Evolutionary conservation across 2,888 invertebrate genomes (phyloP).

Genomic region (Meiosimyza decipiens): DNA sequence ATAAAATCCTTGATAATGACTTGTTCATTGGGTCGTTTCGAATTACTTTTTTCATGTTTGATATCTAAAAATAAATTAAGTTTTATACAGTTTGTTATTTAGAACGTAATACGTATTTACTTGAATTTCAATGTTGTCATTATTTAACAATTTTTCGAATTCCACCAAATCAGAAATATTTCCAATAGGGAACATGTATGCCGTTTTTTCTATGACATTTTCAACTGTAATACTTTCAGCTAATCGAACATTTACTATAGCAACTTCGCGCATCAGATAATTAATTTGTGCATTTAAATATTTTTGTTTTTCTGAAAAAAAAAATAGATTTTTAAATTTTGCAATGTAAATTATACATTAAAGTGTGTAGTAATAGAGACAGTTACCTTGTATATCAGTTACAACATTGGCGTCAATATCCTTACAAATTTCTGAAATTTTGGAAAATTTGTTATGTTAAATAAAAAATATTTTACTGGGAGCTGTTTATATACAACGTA

Average conservation of each 20-base stretch:
- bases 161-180: conserved; percentile 23
- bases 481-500: too few species aligned
- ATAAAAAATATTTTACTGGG: neutral
- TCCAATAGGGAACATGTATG: conserved; percentile 27
- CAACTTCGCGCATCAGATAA: conserved; percentile 26
- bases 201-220: conserved; percentile 6
- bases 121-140: neutral
- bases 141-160: conserved; percentile 24
- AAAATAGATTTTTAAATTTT: neutral
- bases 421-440: conserved; percentile 21
- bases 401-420: neutral
- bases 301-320: conserved; percentile 22
- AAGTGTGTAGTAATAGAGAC: too few species aligned
- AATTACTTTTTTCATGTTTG: conserved; percentile 7
- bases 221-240: conserved; percentile 4
- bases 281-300: conserved; percentile 26
- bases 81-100: neutral
- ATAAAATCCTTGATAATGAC: conserved; percentile 20
- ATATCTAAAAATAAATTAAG: neutral
- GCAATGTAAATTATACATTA: neutral
- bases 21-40: conserved; percentile 18
- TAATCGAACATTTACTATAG: conserved; percentile 25
- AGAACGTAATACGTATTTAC: neutral
- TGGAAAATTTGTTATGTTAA: neutral
- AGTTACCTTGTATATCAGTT: conserved; percentile 25